phyloP scores from a whole-genome alignment of 2,888 invertebrate genomes.

The Thymelicus acteon region DNA sequence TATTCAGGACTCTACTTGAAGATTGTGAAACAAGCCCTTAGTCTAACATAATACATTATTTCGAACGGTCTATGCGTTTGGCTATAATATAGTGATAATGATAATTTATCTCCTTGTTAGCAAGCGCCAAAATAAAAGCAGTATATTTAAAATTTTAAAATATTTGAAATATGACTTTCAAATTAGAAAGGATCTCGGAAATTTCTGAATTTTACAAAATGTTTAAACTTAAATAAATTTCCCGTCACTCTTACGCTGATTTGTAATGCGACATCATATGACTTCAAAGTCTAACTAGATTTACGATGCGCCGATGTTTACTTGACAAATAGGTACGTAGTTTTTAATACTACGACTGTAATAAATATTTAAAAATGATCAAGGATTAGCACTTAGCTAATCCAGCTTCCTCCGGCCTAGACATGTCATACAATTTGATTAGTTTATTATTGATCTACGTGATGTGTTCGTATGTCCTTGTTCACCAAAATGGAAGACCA shows the following conservation, averaged over 20 bases:
- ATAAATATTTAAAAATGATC: constrained; percentile 65
- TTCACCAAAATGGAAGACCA: constrained; percentile 40
- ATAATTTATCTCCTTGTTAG: too few relatives aligned
- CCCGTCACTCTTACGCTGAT: neutral
- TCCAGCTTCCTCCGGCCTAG: constrained; percentile 67
- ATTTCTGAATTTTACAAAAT: too few relatives aligned
- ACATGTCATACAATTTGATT: constrained; percentile 61
- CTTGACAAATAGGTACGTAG: constrained; percentile 53
- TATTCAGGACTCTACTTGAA: too few relatives aligned
- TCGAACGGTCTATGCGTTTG: too few relatives aligned
- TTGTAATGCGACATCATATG: constrained; percentile 31
- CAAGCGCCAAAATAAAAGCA: too few relatives aligned
- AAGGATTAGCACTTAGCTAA: constrained; percentile 54
- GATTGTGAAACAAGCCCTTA: too few relatives aligned
- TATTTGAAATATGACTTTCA: too few relatives aligned
- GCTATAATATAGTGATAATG: too few relatives aligned
- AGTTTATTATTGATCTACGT: constrained; percentile 56
- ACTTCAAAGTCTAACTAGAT: constrained; percentile 60
- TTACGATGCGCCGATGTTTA: constrained; percentile 58
- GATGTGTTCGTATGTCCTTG: constrained; percentile 42
- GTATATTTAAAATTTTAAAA: too few relatives aligned
- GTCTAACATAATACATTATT: too few relatives aligned
- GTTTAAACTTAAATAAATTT: neutral
- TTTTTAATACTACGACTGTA: constrained; percentile 59
- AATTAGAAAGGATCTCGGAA: too few relatives aligned